phyloP scores from a whole-genome alignment of 2,113 vertebrate genomes.

The Numida meleagris region DNA sequence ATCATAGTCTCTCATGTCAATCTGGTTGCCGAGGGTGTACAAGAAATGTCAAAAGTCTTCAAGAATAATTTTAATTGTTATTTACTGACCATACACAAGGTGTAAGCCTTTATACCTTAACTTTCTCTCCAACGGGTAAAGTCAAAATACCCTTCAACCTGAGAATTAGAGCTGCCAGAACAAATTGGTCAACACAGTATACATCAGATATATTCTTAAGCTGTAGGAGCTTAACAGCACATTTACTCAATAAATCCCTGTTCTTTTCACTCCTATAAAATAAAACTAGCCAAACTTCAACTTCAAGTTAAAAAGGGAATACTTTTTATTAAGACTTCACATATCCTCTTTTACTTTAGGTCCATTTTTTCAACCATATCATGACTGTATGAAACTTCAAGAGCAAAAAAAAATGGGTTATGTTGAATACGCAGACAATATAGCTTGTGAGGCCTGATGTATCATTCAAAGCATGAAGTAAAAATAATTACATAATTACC shows the following conservation, averaged over 20 bases:
- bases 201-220: slow-evolving; percentile 39
- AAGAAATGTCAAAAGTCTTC: slow-evolving; percentile 25
- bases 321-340: neutral
- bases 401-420: neutral
- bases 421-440: neutral
- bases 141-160: neutral
- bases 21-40: slow-evolving; percentile 32
- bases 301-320: neutral
- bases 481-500: neutral
- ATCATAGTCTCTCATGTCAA: slow-evolving; percentile 47
- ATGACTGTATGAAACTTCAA: neutral
- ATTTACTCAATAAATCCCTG: slow-evolving; percentile 28
- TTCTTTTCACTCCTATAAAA: neutral
- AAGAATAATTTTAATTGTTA: slow-evolving; percentile 49
- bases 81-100: slow-evolving; percentile 22
- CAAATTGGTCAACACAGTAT: slow-evolving; percentile 44
- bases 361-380: neutral
- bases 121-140: slow-evolving; percentile 7
- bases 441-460: neutral
- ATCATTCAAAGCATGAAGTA: neutral
- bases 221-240: slow-evolving; percentile 20
- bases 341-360: neutral
- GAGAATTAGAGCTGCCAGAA: slow-evolving; percentile 16
- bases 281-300: neutral
- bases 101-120: neutral